Percentiles rank a stretch among this genome's conserved stretches.
Evolutionary conservation across 2,797 vertebrate genomes (phyloP).

Genomic region (Pseudopleuronectes americanus): DNA sequence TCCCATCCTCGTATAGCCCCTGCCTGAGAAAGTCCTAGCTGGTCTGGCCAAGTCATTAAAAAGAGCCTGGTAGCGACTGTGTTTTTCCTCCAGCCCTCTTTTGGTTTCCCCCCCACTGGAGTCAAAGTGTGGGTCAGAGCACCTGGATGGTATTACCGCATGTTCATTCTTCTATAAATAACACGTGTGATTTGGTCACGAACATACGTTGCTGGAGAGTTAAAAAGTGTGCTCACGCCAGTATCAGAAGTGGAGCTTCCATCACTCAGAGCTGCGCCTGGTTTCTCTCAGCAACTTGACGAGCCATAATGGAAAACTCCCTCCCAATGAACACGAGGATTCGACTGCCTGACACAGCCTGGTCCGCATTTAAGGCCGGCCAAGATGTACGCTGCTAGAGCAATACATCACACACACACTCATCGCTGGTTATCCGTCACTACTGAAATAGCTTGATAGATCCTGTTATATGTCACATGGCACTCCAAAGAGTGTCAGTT

Average conservation of each 20-base stretch:
- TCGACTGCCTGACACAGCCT: conserved; percentile 58
- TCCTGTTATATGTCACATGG: conserved; percentile 42
- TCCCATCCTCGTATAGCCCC: conserved; percentile 26
- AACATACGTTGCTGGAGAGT: not conserved
- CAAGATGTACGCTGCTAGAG: conserved; percentile 27
- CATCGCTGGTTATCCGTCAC: conserved; percentile 28
- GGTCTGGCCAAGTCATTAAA: conserved; percentile 64
- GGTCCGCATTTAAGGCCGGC: conserved; percentile 67
- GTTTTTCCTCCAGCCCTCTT: conserved; percentile 30
- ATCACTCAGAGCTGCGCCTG: conserved; percentile 51
- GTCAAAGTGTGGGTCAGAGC: conserved; percentile 23
- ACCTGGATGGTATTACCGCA: conserved; percentile 33
- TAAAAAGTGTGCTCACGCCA: not conserved
- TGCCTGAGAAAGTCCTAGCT: conserved; percentile 25
- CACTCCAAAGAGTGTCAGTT: conserved; percentile 16
- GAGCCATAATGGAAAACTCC: conserved; percentile 55
- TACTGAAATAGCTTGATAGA: conserved; percentile 24
- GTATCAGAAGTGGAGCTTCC: conserved; percentile 16
- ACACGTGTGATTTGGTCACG: not conserved
- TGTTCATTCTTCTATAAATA: conserved; percentile 32
- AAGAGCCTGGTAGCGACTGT: conserved; percentile 26
- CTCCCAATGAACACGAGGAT: conserved; percentile 51
- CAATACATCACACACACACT: conserved; percentile 29
- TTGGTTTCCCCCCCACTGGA: conserved; percentile 36
- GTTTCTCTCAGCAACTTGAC: conserved; percentile 58